Conservation (phyloP, 2,797 vertebrate genomes). For the Microtus obscurus region DNA sequence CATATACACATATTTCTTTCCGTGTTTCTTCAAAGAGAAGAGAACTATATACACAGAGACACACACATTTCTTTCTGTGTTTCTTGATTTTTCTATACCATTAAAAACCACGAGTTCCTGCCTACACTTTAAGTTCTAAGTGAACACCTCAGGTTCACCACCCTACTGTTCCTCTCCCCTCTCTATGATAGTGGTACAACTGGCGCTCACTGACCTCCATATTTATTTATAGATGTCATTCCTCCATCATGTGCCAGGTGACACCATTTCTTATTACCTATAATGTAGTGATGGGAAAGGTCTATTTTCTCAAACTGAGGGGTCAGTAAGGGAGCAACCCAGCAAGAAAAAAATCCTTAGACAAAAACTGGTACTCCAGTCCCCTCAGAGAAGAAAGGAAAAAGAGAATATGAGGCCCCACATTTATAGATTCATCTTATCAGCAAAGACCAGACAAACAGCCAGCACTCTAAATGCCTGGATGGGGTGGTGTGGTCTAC, state of each 20-base stretch:
- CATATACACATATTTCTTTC: too few species aligned
- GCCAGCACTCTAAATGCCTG: too few species aligned
- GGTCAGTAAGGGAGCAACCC: neutral
- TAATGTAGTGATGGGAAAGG: neutral
- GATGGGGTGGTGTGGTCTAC: neutral
- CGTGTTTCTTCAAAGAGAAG: neutral
- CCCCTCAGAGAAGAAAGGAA: neutral
- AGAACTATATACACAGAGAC: neutral
- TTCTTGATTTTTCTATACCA: neutral
- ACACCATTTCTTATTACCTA: neutral
- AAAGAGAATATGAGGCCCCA: neutral
- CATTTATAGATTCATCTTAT: neutral
- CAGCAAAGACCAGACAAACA: neutral
- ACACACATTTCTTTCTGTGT: neutral
- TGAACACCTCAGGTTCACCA: neutral
- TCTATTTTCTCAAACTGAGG: neutral
- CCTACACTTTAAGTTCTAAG: neutral
- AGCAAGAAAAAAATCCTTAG: neutral
- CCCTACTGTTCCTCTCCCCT: neutral
- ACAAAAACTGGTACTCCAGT: neutral
- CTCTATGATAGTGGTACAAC: neutral
- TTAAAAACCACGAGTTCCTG: neutral
- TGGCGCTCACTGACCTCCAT: neutral
- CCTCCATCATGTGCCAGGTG: neutral
- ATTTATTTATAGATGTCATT: neutral